Conservation (phyloP, 2,888 invertebrate genomes). For the Limenitis camilla region DNA sequence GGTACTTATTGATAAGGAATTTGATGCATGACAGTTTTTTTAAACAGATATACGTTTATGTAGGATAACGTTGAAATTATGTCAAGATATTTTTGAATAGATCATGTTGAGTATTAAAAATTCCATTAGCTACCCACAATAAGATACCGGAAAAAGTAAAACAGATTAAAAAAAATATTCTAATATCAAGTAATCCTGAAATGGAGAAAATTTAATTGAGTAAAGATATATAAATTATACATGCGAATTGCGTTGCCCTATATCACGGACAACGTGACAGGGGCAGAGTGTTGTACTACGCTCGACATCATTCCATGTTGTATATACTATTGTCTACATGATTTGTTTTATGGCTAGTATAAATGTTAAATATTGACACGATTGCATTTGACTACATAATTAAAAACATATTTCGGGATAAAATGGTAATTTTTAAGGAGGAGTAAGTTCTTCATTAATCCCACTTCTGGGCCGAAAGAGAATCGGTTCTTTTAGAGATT, state of each 20-base stretch:
- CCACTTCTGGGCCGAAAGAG: no score
- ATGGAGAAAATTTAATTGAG: conserved; percentile 21
- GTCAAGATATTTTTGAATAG: no score
- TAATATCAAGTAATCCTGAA: conserved; percentile 14
- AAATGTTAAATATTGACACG: not conserved
- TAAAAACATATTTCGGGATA: not conserved
- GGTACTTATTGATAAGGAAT: conserved; percentile 54
- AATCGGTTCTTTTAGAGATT: not conserved
- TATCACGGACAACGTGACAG: conserved; percentile 48
- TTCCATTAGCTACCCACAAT: no score
- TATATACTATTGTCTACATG: conserved; percentile 38
- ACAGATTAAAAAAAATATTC: no score
- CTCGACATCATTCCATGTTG: conserved; percentile 29
- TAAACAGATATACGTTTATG: conserved; percentile 7
- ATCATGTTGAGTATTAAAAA: no score
- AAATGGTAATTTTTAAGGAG: no score
- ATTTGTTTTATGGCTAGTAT: conserved; percentile 7
- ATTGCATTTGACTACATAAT: not conserved
- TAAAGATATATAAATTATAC: conserved; percentile 17
- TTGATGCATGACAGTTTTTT: conserved; percentile 38
- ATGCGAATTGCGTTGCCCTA: conserved; percentile 33
- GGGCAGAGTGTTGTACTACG: conserved; percentile 37
- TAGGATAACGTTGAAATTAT: not conserved
- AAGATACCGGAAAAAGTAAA: no score
- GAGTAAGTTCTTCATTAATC: no score